Conservation (phyloP, 2,888 invertebrate genomes). For the Imbricaverruca yamaguchii region DNA sequence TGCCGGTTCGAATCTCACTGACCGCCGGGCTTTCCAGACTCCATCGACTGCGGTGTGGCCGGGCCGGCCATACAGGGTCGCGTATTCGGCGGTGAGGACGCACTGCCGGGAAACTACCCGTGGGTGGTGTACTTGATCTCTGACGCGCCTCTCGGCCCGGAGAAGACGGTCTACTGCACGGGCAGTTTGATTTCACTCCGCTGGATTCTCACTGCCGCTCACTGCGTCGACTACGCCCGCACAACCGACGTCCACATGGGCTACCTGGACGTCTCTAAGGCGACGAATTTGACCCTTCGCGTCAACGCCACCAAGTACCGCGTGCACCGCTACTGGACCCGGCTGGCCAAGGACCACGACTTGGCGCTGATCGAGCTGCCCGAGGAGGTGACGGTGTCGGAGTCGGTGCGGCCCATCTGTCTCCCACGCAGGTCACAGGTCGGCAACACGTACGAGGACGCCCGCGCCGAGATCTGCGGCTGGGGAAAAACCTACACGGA, state of each 20-base stretch:
- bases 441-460: background rate
- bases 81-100: slow-evolving; percentile 16
- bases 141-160: background rate
- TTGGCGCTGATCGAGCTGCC: slow-evolving; percentile 3
- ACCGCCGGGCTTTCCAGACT: too few species aligned
- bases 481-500: slow-evolving; percentile 8
- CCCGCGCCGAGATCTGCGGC: slow-evolving; percentile 7
- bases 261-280: slow-evolving; percentile 14
- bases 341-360: slow-evolving; percentile 14
- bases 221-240: slow-evolving; percentile 5
- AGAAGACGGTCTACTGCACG: slow-evolving; percentile 7
- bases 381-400: background rate
- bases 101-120: slow-evolving; percentile 1
- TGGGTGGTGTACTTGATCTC: slow-evolving; percentile 17
- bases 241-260: slow-evolving; percentile 3
- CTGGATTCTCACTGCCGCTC: slow-evolving; percentile 2
- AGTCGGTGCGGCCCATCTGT: slow-evolving; percentile 16
- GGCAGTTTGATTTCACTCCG: background rate
- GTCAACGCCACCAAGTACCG: background rate
- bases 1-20: too few species aligned
- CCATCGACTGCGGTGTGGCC: background rate
- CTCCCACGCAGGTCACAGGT: background rate
- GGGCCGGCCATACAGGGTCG: slow-evolving; percentile 4
- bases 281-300: background rate
- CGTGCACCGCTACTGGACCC: slow-evolving; percentile 13